Evolutionary conservation across 2,113 vertebrate species (phyloP).

Genomic region (Meles meles): DNA sequence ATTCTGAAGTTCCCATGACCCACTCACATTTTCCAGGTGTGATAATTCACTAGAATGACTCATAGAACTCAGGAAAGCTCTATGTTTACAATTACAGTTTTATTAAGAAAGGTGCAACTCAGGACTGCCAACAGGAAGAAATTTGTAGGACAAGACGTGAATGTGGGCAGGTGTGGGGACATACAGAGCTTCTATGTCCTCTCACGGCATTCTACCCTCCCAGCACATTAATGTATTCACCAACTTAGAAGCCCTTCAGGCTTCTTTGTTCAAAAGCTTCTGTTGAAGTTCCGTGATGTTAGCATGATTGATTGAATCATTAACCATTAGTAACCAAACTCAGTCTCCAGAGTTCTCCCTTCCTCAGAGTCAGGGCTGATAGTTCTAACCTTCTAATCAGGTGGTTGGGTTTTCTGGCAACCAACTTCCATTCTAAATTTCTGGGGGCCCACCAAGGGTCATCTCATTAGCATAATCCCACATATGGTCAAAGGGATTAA

Average conservation of each 20-base stretch:
- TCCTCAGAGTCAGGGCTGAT: background rate
- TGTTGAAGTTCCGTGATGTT: background rate
- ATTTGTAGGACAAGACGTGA: background rate
- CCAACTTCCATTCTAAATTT: background rate
- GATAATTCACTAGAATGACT: background rate
- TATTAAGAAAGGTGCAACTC: background rate
- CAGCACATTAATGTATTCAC: background rate
- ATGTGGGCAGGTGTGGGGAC: too few relatives aligned
- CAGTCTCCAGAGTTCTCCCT: background rate
- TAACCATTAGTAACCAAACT: background rate
- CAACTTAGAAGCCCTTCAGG: background rate
- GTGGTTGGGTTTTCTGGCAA: background rate
- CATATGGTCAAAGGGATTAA: background rate
- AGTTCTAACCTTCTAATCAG: background rate
- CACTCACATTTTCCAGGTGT: background rate
- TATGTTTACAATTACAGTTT: background rate
- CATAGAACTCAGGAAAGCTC: background rate
- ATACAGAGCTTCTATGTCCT: fast-evolving
- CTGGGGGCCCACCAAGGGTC: background rate
- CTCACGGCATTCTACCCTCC: background rate
- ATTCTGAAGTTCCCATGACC: background rate
- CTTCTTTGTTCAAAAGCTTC: background rate
- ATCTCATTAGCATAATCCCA: background rate
- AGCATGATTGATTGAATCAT: background rate
- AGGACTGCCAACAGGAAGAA: background rate